phyloP scores from a whole-genome alignment of 2,888 invertebrate genomes.

The Sminthurides aquaticus region DNA sequence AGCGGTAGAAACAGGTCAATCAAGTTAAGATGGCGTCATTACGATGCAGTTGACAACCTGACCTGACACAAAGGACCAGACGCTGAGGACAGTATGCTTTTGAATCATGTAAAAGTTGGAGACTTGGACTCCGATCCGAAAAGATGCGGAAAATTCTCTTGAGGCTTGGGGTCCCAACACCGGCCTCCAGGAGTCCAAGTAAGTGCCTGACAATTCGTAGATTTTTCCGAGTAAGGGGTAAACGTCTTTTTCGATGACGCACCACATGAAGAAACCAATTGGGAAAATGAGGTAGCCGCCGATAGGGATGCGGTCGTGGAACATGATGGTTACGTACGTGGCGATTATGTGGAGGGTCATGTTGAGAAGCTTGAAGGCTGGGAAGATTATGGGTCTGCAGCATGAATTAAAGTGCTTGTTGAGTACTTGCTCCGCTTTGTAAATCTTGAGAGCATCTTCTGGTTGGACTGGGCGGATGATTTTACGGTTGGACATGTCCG shows the following conservation, averaged over 20 bases:
- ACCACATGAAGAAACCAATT: slow-evolving; percentile 18
- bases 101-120: slow-evolving; percentile 8
- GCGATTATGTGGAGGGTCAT: slow-evolving; percentile 10
- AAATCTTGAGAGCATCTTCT: slow-evolving; percentile 3
- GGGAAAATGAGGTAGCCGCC: slow-evolving; percentile 16
- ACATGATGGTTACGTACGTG: slow-evolving; percentile 11
- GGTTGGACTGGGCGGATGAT: neutral
- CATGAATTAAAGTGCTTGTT: slow-evolving; percentile 15
- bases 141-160: neutral
- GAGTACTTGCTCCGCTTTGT: slow-evolving; percentile 11
- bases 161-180: neutral
- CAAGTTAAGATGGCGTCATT: neutral
- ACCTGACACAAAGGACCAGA: slow-evolving; percentile 10
- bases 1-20: too few species aligned
- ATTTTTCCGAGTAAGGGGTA: slow-evolving; percentile 8
- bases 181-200: neutral
- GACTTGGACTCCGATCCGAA: slow-evolving; percentile 6
- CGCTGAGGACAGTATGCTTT: slow-evolving; percentile 5
- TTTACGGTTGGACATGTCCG: neutral
- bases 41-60: slow-evolving; percentile 14
- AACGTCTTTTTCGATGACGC: slow-evolving; percentile 2
- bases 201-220: neutral
- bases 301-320: slow-evolving; percentile 5
- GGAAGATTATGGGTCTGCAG: slow-evolving; percentile 1
- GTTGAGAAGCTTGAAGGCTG: slow-evolving; percentile 9